Conservation (phyloP, 2,113 vertebrate genomes). For the Saccopteryx leptura region DNA sequence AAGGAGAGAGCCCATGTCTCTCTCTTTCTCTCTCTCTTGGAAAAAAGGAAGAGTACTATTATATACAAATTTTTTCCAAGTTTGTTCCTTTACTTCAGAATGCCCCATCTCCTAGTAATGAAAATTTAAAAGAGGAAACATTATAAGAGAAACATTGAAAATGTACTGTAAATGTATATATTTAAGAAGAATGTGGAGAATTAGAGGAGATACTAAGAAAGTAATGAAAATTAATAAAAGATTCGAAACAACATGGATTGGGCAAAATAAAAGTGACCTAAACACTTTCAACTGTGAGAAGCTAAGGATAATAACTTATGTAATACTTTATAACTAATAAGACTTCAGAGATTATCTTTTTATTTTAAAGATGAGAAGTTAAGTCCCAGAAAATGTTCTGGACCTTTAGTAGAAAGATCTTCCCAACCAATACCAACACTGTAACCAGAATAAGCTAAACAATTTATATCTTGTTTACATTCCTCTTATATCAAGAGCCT, state of each 20-base stretch:
- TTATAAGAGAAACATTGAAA: background rate
- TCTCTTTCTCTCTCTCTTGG: background rate
- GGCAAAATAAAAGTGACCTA: background rate
- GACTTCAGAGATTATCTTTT: background rate
- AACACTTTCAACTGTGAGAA: constrained; percentile 4
- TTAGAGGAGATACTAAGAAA: background rate
- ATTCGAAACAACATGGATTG: background rate
- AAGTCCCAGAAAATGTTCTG: background rate
- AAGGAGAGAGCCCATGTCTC: background rate
- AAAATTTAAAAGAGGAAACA: background rate
- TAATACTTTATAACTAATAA: background rate
- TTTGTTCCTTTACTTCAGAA: constrained; percentile 12
- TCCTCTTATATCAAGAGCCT: background rate
- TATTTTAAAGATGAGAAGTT: background rate
- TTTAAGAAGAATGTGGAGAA: background rate
- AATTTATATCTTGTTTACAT: background rate
- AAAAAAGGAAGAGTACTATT: background rate
- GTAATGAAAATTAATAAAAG: background rate
- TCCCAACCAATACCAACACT: background rate
- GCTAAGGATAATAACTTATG: background rate
- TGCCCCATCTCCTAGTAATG: constrained; percentile 2
- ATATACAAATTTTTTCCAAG: background rate
- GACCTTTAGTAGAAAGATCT: background rate
- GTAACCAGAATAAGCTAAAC: background rate
- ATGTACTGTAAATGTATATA: background rate